phyloP scores from a whole-genome alignment of 1,140 invertebrate genomes.

The Hylyphantes graminicola region DNA sequence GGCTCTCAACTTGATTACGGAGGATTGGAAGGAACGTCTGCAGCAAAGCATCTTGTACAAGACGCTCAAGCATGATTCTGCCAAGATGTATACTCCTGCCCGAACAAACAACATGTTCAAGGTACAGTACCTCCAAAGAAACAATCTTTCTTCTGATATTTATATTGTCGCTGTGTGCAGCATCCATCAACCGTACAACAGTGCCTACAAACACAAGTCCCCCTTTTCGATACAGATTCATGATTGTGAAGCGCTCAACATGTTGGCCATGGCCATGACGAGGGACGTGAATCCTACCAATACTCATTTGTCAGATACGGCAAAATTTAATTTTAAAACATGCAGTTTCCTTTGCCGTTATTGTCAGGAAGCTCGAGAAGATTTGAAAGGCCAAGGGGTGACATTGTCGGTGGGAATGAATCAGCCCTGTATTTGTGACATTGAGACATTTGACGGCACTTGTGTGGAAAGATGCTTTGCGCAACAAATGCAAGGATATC shows the following conservation, averaged over 20 bases:
- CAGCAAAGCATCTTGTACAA: neutral
- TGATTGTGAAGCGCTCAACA: neutral
- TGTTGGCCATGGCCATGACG: neutral
- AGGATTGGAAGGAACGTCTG: neutral
- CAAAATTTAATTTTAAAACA: neutral
- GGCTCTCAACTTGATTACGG: neutral
- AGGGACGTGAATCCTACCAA: neutral
- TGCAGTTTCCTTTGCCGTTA: neutral
- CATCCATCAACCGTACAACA: neutral
- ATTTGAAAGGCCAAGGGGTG: neutral
- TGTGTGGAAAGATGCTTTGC: neutral
- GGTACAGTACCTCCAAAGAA: neutral
- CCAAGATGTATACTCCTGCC: neutral
- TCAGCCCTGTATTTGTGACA: constrained; percentile 1
- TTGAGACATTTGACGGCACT: neutral
- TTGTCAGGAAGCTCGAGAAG: neutral
- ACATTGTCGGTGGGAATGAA: too few species aligned
- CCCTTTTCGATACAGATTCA: neutral
- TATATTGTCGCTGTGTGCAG: neutral
- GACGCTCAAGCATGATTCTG: neutral
- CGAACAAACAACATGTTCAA: neutral
- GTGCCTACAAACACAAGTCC: neutral
- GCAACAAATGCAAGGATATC: neutral
- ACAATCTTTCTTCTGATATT: neutral
- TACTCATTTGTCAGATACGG: neutral